Percentiles rank a stretch among this genome's conserved stretches.
Evolutionary conservation across 2,797 vertebrate species (phyloP).

Genomic region (Mormyrops boulengeri): DNA sequence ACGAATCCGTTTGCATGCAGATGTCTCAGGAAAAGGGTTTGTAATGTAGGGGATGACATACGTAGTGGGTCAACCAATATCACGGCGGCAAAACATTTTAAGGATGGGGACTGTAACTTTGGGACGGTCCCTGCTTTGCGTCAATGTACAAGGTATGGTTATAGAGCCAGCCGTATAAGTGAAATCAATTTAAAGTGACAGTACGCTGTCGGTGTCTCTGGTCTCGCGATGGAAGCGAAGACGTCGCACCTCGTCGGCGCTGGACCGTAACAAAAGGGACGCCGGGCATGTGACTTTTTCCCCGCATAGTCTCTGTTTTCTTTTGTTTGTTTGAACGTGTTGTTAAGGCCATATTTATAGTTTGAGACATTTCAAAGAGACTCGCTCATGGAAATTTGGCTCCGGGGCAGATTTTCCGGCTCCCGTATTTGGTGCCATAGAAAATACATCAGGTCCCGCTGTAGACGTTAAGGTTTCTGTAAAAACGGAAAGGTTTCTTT

Average conservation of each 20-base stretch:
- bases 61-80: neutral
- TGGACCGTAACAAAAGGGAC: neutral
- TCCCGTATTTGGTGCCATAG: slow-evolving; percentile 47
- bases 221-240: neutral
- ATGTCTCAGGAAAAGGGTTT: neutral
- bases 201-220: neutral
- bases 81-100: neutral
- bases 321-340: neutral
- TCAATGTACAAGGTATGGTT: neutral
- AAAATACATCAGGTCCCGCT: slow-evolving; percentile 54
- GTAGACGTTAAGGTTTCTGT: slow-evolving; percentile 50
- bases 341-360: slow-evolving; percentile 19
- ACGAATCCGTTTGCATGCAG: neutral
- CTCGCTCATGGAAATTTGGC: slow-evolving; percentile 66
- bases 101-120: neutral
- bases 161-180: neutral
- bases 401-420: slow-evolving; percentile 51
- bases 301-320: neutral
- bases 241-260: neutral
- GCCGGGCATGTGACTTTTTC: neutral
- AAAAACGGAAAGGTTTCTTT: slow-evolving; percentile 61
- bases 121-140: neutral
- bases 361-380: slow-evolving; percentile 21
- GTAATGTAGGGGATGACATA: neutral
- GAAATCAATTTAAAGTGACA: neutral